Evolutionary conservation across 2,888 invertebrate species (phyloP), one percentile per base, ranked within the genome.

Genomic region (Amaurobius ferox): DNA sequence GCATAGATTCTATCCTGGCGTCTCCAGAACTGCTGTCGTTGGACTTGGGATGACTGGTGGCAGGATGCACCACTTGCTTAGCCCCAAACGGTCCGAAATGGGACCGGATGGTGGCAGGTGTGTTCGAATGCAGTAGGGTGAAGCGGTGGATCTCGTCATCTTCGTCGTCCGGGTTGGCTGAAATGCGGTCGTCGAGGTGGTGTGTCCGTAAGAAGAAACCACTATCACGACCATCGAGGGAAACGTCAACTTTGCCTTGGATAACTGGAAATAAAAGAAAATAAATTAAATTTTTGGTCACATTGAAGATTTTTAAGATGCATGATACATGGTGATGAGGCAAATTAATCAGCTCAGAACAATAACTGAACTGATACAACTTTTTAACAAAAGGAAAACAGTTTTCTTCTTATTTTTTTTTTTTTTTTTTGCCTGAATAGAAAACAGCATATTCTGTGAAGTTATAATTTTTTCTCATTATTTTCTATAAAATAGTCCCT

Each of bases 11-110:
- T n/a, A 85, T 72, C 29, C 83, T 32, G 13, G 83, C 83, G 26
- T 66, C 83, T 26, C 68, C 88, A 48, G 73, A 87, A 61, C 19
- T 87, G 44, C 48, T 87, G 48, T 87, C 81, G 55, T 23, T 55
- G 44, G 76, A 55, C 16, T 70, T 35, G 19, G 48, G 66, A 16
- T 71, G 23, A 23, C 61, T 66, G 35, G 80, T 6, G 96, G 96
- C 71, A 0, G 97, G 96, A 48, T 97, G 97, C 48, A 98, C 97
- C 0, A 97, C 97, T 92, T 98, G 97, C 91, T 97, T 97, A 77
- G 97, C 97, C 89, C 96, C 96, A 92, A 98, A 98, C 7, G 98
- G 98, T 3, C 98, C 98, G 91, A 97, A 97, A 55, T 95, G 96
- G 70, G 97, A 97, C 86, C 97, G 94, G 61, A 98, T 95, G 29